Evolutionary conservation across 2,113 vertebrate genomes (phyloP).

Genomic region (Dendrocopos noguchii): DNA sequence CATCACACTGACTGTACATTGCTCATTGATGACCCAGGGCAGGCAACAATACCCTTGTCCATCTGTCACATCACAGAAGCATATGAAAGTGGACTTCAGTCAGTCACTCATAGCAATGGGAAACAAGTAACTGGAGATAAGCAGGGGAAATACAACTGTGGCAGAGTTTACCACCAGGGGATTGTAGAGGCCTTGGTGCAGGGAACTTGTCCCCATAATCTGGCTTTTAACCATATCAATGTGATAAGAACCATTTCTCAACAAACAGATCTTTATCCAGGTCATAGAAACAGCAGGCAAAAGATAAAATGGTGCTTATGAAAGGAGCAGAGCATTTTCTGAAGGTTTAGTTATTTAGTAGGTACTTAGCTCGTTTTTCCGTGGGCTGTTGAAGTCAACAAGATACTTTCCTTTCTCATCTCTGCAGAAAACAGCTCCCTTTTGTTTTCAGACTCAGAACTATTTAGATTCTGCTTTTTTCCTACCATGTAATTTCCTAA

Average conservation of each 20-base stretch:
- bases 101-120: not conserved
- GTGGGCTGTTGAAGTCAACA: not conserved
- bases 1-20: not conserved
- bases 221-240: not conserved
- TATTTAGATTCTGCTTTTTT: not conserved
- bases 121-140: not conserved
- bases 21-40: not conserved
- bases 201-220: not conserved
- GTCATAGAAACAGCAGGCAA: not conserved
- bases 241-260: not conserved
- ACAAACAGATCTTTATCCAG: not conserved
- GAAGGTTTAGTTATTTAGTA: not conserved
- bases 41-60: not conserved
- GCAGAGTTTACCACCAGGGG: not conserved
- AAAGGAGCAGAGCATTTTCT: not conserved
- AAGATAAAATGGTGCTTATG: not conserved
- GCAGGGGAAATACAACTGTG: not conserved
- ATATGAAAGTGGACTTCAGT: not conserved
- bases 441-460: not conserved
- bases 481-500: not conserved
- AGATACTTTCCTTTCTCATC: not conserved
- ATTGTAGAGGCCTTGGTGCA: not conserved
- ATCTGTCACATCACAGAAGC: not conserved
- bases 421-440: not conserved
- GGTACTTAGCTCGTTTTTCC: not conserved